Evolutionary conservation across 2,113 vertebrate genomes (phyloP), one percentile per base, ranked within the genome.

Genomic region (Oreochromis spilurus): DNA sequence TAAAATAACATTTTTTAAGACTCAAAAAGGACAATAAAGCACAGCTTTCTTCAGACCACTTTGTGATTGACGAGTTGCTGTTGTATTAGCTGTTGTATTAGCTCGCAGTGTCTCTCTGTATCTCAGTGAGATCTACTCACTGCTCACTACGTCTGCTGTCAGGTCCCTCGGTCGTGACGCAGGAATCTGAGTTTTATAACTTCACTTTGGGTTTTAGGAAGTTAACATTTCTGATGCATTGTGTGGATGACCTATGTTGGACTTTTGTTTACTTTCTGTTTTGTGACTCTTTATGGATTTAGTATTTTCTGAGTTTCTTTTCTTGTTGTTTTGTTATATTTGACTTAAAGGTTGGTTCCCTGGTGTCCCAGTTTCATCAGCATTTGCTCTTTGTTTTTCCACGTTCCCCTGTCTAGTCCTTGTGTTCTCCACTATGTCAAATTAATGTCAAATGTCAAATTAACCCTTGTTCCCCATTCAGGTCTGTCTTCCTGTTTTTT

Each of bases 261-360:
- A 36, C 36, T 36, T 7, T 62, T 1, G 58, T 62, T 62, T 62
- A 36, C 4, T n/a, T 62, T 36, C 58, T 62, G 58, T 62, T 62
- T 36, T 3, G 58, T 36, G 31, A 36, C 0, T 62, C 58, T 36
- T 36, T 62, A n/a, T 62, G 58, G 58, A 62, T 62, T n/a, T 36
- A 36, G 1, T 62, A 62, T 36, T 36, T n/a, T 62, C 5, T n/a
- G 0, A 62, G 0, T 36, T 65, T 65, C 2, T 36, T 12, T 65
- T 65, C 17, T 12, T 36, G 10, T 12, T n/a, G 6, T 65, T 65
- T 38, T 65, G 31, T 36, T 12, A n/a, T 65, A 36, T 65, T 65
- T n/a, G 60, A 65, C 60, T 65, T 65, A 3, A 0, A 36, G 60
- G 4, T 36, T 65, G 60, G 36, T 62, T 10, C 8, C 57, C 57